phyloP scores from a whole-genome alignment of 2,113 vertebrate species.

The Ptychochromis oligacanthus region DNA sequence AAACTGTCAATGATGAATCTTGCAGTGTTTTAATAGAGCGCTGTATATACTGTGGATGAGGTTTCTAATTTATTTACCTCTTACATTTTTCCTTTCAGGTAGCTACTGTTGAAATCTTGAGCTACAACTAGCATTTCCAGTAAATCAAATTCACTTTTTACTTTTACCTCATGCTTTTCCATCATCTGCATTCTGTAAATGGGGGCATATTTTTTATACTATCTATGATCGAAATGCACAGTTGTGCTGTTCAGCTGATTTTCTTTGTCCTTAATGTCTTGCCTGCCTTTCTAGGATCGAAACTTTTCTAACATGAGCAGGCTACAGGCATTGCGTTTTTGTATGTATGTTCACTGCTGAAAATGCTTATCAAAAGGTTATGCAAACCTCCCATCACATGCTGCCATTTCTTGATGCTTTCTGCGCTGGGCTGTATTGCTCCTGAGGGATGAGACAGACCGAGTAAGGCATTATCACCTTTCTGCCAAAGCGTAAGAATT shows the following conservation, averaged over 20 bases:
- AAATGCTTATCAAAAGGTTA: constrained; percentile 49
- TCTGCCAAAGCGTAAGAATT: constrained; percentile 68
- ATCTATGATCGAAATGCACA: neutral
- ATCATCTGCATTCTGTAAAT: neutral
- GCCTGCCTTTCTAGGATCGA: neutral
- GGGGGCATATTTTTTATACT: neutral
- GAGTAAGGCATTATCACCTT: constrained; percentile 80
- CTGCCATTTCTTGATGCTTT: constrained; percentile 23
- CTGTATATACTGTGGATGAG: neutral
- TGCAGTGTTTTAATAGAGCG: neutral
- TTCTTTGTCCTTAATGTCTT: neutral
- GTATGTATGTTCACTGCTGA: constrained; percentile 22
- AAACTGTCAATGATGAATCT: neutral
- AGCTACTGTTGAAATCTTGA: neutral
- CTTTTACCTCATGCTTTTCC: neutral
- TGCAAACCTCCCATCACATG: constrained; percentile 51
- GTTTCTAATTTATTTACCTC: neutral
- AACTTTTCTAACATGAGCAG: neutral
- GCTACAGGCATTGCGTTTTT: neutral
- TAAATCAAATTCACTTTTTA: constrained; percentile 1
- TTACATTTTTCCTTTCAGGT: neutral
- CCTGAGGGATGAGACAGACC: constrained; percentile 65
- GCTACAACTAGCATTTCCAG: neutral
- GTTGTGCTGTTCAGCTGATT: constrained; percentile 7
- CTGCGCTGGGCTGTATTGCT: constrained; percentile 32